Evolutionary conservation across 2,888 invertebrate genomes (phyloP).

Genomic region (Noctua pronuba): DNA sequence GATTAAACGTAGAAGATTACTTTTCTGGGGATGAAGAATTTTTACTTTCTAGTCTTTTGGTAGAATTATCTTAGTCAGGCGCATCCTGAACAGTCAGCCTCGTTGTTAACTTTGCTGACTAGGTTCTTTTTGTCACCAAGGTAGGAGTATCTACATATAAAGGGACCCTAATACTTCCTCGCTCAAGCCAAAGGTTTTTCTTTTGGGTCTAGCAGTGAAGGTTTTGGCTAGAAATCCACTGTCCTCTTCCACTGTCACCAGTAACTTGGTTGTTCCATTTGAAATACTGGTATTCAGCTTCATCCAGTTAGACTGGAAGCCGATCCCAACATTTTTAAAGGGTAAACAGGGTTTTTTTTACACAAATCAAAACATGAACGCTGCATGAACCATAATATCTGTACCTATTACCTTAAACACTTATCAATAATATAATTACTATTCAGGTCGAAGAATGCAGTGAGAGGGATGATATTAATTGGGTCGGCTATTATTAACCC

Average conservation of each 20-base stretch:
- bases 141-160: neutral
- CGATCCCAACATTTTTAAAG: neutral
- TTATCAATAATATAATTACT: slow-evolving; percentile 56
- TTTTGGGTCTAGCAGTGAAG: slow-evolving; percentile 17
- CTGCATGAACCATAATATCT: neutral
- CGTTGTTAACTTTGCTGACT: neutral
- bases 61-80: neutral
- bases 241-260: neutral
- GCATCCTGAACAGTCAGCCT: neutral
- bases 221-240: neutral
- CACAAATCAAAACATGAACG: neutral
- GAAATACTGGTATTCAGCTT: neutral
- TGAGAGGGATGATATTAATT: slow-evolving; percentile 60
- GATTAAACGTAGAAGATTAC: slow-evolving; percentile 10
- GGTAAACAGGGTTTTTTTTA: neutral
- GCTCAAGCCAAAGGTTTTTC: slow-evolving; percentile 13
- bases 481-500: slow-evolving; percentile 63
- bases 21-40: slow-evolving; percentile 2
- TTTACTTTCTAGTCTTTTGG: neutral
- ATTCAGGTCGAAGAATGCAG: slow-evolving; percentile 53
- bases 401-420: slow-evolving; percentile 39
- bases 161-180: slow-evolving; percentile 1
- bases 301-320: neutral
- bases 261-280: neutral
- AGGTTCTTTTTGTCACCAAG: too few relatives aligned